phyloP scores from a whole-genome alignment of 2,797 vertebrate genomes.

The Poecilia wingei region DNA sequence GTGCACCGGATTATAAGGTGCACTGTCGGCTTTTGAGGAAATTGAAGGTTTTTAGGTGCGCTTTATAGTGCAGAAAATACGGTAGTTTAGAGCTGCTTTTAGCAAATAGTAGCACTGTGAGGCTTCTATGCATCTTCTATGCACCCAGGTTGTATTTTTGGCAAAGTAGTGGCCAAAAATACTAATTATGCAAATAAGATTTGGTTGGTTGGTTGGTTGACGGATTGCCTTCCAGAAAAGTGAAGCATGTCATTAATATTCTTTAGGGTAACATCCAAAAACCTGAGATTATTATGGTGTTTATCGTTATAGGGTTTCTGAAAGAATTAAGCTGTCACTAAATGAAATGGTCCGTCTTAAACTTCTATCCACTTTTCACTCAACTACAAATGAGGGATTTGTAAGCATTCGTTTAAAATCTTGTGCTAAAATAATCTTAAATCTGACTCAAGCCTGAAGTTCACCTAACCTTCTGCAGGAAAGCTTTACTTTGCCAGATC shows the following conservation, averaged over 20 bases:
- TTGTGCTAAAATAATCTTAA: background rate
- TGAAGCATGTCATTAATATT: background rate
- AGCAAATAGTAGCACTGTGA: background rate
- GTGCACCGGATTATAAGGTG: no score
- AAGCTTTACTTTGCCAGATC: background rate
- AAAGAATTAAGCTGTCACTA: background rate
- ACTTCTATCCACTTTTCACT: background rate
- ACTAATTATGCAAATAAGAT: background rate
- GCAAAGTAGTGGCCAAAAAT: background rate
- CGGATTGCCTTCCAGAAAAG: background rate
- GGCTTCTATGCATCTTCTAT: no score
- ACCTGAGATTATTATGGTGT: no score
- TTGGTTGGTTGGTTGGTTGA: background rate
- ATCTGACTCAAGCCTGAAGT: background rate
- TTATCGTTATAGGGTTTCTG: no score
- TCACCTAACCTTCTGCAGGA: background rate
- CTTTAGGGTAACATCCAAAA: background rate
- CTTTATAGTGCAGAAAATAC: no score
- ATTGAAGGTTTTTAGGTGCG: no score
- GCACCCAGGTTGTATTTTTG: background rate
- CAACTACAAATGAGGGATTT: background rate
- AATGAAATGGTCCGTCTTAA: background rate
- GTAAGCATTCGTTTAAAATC: background rate
- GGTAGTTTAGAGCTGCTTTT: background rate
- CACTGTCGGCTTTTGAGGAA: no score